phyloP scores from a whole-genome alignment of 2,797 vertebrate species.

The Botia kubotai region DNA sequence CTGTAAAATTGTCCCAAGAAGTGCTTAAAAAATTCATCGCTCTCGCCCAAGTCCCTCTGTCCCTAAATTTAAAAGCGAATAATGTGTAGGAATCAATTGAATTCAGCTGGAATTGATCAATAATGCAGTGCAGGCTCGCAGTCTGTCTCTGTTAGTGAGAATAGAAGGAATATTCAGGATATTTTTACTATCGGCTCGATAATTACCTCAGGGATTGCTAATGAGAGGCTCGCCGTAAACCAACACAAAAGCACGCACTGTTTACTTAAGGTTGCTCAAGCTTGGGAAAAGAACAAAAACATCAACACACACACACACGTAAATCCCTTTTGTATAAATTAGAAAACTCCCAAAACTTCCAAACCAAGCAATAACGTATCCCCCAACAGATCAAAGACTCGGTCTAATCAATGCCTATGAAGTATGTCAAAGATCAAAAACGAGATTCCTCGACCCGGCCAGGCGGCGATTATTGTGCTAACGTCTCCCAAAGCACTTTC shows the following conservation, averaged over 20 bases:
- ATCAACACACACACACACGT: conserved; percentile 37
- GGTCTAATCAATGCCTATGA: conserved; percentile 73
- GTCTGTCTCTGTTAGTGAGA: conserved; percentile 11
- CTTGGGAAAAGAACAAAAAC: conserved; percentile 59
- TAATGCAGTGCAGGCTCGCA: conserved; percentile 20
- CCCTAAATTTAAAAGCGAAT: conserved; percentile 26
- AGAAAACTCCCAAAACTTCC: conserved; percentile 80
- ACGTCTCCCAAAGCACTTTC: conserved; percentile 63
- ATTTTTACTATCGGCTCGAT: conserved; percentile 64
- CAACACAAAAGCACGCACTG: conserved; percentile 77
- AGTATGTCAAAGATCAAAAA: conserved; percentile 79
- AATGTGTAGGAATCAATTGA: conserved; percentile 16
- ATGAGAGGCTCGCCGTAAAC: conserved; percentile 78
- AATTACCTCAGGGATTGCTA: conserved; percentile 79
- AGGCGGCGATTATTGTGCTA: conserved; percentile 61
- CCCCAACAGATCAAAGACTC: conserved; percentile 79
- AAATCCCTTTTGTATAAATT: conserved; percentile 85
- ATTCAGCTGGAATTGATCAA: conserved; percentile 37
- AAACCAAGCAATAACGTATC: conserved; percentile 66
- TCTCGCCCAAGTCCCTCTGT: conserved; percentile 13
- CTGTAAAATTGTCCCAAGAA: conserved; percentile 23
- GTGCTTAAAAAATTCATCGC: conserved; percentile 34
- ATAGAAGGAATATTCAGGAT: conserved; percentile 14
- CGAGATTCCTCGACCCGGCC: conserved; percentile 62
- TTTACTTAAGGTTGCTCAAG: conserved; percentile 79